Base-by-base conservation (phyloP, 1,140 invertebrate genomes). In the Nomia melanderi region DNA sequence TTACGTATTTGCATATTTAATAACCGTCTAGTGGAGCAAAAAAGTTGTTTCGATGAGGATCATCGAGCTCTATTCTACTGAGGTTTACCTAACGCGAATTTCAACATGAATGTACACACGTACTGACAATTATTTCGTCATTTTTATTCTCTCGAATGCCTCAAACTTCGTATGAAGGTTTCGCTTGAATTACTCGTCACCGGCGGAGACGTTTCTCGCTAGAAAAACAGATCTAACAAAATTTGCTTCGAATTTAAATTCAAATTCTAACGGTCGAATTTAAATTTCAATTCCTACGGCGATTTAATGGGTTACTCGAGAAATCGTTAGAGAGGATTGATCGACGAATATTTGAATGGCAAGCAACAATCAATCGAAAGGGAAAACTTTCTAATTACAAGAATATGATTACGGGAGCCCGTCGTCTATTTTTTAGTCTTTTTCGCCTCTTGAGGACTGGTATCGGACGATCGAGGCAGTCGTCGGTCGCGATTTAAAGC, bases 91-190 rank as follows among this genome's bases (percentile, higher is more conserved):
- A 39, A 63, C 47, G 69, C 41, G 41, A 62, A 60, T 62, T 54
- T 63, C 59, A 41, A 44, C 14, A 44, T 11, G 70, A 63, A 63
- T 53, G 44, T 73, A 54, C 47, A 44, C 41, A 17, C 3, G n/a
- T 7, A 33, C 70, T 29, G 44, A 63, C 59, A 53, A 39, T 73
- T 54, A 73, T 73, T 73, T 63, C 70, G 70, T 63, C 36, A 73
- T 73, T 73, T 36, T 73, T 63, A 71, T 60, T 71, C 56, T 50
- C 60, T 47, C 50, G 33, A 56, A 60, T 39, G 65, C 25, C 50
- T 65, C 14, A 14, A 41, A 31, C 36, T 39, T 29, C 20, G 41
- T 53, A 23, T 39, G 25, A 56, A 25, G 36, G 20, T 74, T 74
- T 74, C 36, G 33, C 71, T 56, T 33, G 27, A 27, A 31, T 31